Evolutionary conservation across 1,140 invertebrate genomes (phyloP), one percentile per base, ranked within the genome.

Genomic region (Drosophila murphyi): DNA sequence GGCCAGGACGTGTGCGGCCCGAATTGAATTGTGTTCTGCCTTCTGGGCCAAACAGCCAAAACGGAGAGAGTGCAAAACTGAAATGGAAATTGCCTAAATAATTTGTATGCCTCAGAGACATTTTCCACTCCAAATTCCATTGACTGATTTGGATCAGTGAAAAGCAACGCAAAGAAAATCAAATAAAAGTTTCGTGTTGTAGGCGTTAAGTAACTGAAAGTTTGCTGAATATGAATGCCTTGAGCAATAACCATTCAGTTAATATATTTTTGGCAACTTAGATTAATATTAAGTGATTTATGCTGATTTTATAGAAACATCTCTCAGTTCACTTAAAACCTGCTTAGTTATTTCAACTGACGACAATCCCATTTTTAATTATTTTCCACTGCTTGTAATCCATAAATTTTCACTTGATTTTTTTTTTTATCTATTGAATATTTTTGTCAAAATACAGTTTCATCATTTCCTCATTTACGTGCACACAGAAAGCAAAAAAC

Each of bases 31-130:
- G 75, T 70, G 82, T 72, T 79, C 76, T 56, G 67, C 78, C 47
- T 50, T 67, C 37, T 43, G 39, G n/a, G 32, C 52, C 45, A 45
- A 20, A 20, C 20, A 20, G 20, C 20, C 37, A 61, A 6, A 35
- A 34, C n/a, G 31, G 51, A 28, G 41, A 51, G 55, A 47, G 62
- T 61, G 71, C 55, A 61, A 72, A 63, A 61, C 41, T 41, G 35
- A 72, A 64, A 64, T 61, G 64, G 62, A 75, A 88, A 88, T 88
- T 80, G 83, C 77, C 85, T 88, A 80, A 83, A 89, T 89, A 89
- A 88, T 88, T 88, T 88, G 85, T 89, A 80, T 72, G 80, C 83
- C 82, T 73, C 51, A 54, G 69, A 77, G 72, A 82, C 35, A 41
- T 55, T 64, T 35, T 31, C 5, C 10, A n/a, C 47, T 7, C 3